Evolutionary conservation across 1,140 invertebrate genomes (phyloP), one percentile per base, ranked within the genome.

Genomic region (Atopsyche davidsoni): DNA sequence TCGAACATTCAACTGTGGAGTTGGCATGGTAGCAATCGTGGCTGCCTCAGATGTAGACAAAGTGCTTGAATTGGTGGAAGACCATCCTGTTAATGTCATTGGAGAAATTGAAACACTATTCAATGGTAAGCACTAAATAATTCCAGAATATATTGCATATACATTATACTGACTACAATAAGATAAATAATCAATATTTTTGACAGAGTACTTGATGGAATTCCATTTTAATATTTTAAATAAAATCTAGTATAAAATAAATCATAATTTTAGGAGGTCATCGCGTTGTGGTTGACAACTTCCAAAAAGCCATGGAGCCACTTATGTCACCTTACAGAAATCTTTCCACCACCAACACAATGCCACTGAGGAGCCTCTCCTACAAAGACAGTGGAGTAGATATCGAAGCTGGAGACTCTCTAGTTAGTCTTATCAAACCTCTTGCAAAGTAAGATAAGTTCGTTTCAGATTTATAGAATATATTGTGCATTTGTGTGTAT

Each of bases 1-100:
- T 16, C 73, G 83, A 23, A 92, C 89, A 2, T 94, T 96, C 66
- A 96, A 96, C 69, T 95, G 94, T 70, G 95, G 96, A 4, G 78
- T 99, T 31, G 96, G 96, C 2, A 85, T 87, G 63, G 75, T 95
- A 18, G 62, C 95, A n/a, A 79, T 98, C 38, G 85, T 86, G 31
- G 73, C 74, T 14, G 62, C 72, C 2, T 64, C 74, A 31, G 58
- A 82, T 17, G 61, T 66, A 6, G 41, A 60, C 0, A 65, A 68
- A 41, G 51, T 77, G 16, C 31, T 75, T 9, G 55, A 52, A 1
- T 14, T 61, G 1, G 63, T 77, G 0, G 59, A 63, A 0, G 41
- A 46, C n/a, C 63, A 64, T 3, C 57, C 63, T 9, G 67, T 79
- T 7, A 61, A 65, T 10, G 59, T 82, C 2, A 76, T 87, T 32